Conservation (phyloP, 2,888 invertebrate genomes). For the Drosophila ustulata region DNA sequence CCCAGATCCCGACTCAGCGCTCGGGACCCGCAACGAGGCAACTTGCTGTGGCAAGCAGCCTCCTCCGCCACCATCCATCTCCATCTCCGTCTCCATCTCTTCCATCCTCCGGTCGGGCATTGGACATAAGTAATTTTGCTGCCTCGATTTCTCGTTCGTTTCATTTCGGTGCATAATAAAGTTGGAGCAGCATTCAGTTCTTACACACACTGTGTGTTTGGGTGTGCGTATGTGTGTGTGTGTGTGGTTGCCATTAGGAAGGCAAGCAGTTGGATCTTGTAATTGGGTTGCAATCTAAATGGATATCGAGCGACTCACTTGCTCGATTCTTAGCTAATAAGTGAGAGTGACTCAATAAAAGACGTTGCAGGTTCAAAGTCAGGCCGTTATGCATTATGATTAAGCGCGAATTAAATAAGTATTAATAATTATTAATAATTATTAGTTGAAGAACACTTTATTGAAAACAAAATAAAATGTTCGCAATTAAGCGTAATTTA, state of each 20-base stretch:
- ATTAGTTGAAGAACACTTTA: too few relatives aligned
- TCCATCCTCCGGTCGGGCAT: constrained; percentile 42
- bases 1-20: constrained; percentile 4
- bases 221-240: background rate
- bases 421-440: too few relatives aligned
- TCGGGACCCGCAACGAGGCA: constrained; percentile 32
- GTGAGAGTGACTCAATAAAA: background rate
- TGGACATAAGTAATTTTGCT: constrained; percentile 67
- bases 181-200: constrained; percentile 60
- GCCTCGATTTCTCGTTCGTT: constrained; percentile 64
- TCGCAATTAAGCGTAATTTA: too few relatives aligned
- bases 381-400: too few relatives aligned
- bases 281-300: constrained; percentile 41
- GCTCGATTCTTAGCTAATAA: background rate
- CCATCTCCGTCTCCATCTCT: background rate
- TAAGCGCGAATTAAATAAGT: too few relatives aligned
- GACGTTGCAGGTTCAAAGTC: background rate
- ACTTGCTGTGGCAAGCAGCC: constrained; percentile 43
- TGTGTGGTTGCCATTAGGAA: constrained; percentile 24
- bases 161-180: constrained; percentile 77
- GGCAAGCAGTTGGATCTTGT: constrained; percentile 11
- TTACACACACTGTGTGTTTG: constrained; percentile 9
- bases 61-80: background rate
- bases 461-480: background rate
- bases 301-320: background rate